Percentiles rank a stretch among this genome's conserved stretches.
Evolutionary conservation across 2,797 vertebrate species (phyloP).

Genomic region (Karalla daura): DNA sequence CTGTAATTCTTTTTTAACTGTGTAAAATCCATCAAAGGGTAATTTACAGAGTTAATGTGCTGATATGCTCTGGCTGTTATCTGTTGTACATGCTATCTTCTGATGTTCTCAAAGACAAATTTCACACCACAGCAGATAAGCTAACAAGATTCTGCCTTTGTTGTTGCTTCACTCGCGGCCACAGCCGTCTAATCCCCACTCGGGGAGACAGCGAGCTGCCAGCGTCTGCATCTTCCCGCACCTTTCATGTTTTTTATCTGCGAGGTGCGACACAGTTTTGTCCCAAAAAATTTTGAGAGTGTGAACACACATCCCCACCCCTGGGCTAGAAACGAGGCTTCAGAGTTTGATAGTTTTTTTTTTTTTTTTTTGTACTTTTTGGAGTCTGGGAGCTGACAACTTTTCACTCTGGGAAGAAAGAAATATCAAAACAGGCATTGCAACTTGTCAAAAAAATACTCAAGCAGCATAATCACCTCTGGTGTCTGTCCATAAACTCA

Average conservation of each 20-base stretch:
- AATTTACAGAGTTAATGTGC: constrained; percentile 46
- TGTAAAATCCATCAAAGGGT: constrained; percentile 54
- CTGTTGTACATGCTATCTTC: constrained; percentile 46
- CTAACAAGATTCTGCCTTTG: constrained; percentile 62
- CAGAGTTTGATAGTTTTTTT: constrained; percentile 3
- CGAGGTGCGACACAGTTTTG: constrained; percentile 45
- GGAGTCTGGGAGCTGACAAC: background rate
- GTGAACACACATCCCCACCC: constrained; percentile 1
- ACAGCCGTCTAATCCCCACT: constrained; percentile 46
- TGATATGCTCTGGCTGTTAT: constrained; percentile 60
- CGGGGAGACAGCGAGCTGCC: constrained; percentile 32
- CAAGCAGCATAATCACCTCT: background rate
- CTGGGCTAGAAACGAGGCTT: constrained; percentile 17
- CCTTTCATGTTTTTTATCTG: constrained; percentile 40
- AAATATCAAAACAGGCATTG: background rate
- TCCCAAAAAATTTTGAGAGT: constrained; percentile 14
- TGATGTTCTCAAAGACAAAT: constrained; percentile 62
- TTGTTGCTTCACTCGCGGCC: constrained; percentile 49
- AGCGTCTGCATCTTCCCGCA: constrained; percentile 6
- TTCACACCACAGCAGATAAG: constrained; percentile 66
- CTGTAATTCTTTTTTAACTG: constrained; percentile 11
- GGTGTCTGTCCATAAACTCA: background rate
- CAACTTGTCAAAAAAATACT: background rate
- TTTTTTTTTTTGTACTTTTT: background rate
- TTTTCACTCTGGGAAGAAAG: background rate